A percentile compares a stretch with the other conserved stretches of the same genome.
phyloP scores from a whole-genome alignment of 2,797 vertebrate genomes.

The Zalophus californianus region DNA sequence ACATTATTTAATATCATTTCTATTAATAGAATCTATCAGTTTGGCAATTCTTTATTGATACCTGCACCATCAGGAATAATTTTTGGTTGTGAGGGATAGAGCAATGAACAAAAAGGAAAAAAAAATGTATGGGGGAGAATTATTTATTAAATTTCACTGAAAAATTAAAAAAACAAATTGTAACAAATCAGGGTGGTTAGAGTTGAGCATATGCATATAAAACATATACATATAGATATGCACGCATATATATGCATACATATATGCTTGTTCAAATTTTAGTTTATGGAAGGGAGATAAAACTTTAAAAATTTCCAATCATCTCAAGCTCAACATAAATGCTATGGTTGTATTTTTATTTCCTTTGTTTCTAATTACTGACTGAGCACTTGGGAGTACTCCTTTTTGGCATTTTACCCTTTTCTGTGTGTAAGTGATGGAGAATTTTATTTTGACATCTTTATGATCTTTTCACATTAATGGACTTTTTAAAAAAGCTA shows the following conservation, averaged over 20 bases:
- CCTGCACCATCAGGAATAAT: not conserved
- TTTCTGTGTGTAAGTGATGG: not conserved
- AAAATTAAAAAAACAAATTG: not conserved
- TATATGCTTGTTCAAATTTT: not conserved
- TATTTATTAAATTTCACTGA: not conserved
- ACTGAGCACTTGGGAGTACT: not conserved
- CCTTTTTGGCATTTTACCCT: not conserved
- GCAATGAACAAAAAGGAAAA: not conserved
- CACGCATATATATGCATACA: accelerated
- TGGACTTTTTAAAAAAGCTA: not conserved
- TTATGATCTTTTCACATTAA: not conserved
- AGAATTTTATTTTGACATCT: not conserved
- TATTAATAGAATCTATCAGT: not conserved
- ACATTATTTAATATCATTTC: not conserved
- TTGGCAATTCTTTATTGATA: not conserved
- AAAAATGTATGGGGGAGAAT: not conserved
- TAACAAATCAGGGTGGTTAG: not conserved
- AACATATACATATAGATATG: not conserved
- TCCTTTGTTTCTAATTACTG: not conserved
- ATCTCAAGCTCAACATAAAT: not conserved
- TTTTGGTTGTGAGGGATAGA: not conserved
- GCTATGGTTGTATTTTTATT: not conserved
- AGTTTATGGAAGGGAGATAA: not conserved
- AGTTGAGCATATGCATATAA: not conserved
- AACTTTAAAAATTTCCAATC: not conserved